Conservation (phyloP, 2,888 invertebrate species). For the Drosophila algonquin region DNA sequence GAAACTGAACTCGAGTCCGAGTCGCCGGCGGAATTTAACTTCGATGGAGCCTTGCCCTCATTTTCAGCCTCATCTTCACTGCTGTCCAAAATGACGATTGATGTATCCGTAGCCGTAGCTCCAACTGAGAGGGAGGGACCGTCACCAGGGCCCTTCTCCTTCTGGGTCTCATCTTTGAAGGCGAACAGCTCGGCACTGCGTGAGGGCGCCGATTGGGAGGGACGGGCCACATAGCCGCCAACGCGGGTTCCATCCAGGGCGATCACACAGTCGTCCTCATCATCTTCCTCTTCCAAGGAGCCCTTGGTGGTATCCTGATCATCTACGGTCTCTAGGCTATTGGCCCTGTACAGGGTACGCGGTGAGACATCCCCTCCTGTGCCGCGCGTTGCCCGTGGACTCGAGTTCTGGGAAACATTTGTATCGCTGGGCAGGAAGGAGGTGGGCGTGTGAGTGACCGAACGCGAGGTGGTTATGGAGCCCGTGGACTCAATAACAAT, state of each 20-base stretch:
- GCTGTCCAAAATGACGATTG: conserved; percentile 51
- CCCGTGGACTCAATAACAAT: conserved; percentile 59
- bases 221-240: conserved; percentile 58
- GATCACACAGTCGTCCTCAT: conserved; percentile 69
- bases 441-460: conserved; percentile 57
- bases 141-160: conserved; percentile 3
- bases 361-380: conserved; percentile 36
- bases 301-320: conserved; percentile 68
- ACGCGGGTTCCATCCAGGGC: conserved; percentile 67
- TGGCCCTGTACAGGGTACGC: conserved; percentile 57
- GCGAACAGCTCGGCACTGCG: conserved; percentile 62
- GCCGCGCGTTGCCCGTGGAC: conserved; percentile 46
- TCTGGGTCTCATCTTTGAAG: conserved; percentile 48
- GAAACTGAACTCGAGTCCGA: neutral
- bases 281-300: conserved; percentile 53
- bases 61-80: conserved; percentile 4
- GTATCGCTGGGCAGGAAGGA: conserved; percentile 66
- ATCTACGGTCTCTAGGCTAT: conserved; percentile 66
- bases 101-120: conserved; percentile 53
- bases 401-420: conserved; percentile 60
- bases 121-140: conserved; percentile 42
- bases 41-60: too few relatives aligned
- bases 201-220: conserved; percentile 35
- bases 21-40: neutral
- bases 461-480: conserved; percentile 56